These are phyloP conservation scores for Patella pellucida DNA, from an alignment of 2,888 invertebrate species.

Conservation along the genomic window DNA sequence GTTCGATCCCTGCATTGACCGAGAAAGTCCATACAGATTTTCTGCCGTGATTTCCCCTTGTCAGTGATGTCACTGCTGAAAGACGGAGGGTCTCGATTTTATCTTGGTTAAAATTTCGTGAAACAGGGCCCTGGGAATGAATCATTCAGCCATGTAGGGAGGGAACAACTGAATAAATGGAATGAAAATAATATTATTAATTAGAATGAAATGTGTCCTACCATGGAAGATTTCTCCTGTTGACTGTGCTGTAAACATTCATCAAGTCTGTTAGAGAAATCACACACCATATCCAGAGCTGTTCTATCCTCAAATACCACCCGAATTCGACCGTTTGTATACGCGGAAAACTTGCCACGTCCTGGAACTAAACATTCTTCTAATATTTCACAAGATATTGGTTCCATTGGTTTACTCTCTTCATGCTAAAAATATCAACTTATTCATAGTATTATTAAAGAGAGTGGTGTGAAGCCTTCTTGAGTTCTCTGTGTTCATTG, in stretches of 20 bases:
- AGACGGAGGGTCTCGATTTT: too few species aligned
- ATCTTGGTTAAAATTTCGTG: too few species aligned
- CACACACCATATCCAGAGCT: constrained; percentile 59
- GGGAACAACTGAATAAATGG: too few species aligned
- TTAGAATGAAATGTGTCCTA: background rate
- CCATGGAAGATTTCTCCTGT: constrained; percentile 23
- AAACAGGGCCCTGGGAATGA: too few species aligned
- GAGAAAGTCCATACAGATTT: too few species aligned
- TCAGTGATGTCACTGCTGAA: too few species aligned
- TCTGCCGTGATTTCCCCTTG: too few species aligned
- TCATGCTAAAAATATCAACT: constrained; percentile 37
- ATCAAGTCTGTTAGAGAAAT: constrained; percentile 47
- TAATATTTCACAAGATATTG: constrained; percentile 48
- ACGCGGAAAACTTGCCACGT: constrained; percentile 61
- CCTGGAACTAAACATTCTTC: constrained; percentile 61
- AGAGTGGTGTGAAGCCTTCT: too few species aligned
- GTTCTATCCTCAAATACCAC: constrained; percentile 64
- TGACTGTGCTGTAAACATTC: constrained; percentile 44
- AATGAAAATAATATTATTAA: background rate
- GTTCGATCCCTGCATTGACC: too few species aligned
- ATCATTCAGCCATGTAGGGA: too few species aligned
- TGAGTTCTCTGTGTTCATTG: too few species aligned
- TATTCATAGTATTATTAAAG: too few species aligned
- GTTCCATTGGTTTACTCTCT: constrained; percentile 42
- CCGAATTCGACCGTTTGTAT: constrained; percentile 62